Evolutionary conservation across 2,113 vertebrate species (phyloP).

Genomic region (Gracilinanus agilis): DNA sequence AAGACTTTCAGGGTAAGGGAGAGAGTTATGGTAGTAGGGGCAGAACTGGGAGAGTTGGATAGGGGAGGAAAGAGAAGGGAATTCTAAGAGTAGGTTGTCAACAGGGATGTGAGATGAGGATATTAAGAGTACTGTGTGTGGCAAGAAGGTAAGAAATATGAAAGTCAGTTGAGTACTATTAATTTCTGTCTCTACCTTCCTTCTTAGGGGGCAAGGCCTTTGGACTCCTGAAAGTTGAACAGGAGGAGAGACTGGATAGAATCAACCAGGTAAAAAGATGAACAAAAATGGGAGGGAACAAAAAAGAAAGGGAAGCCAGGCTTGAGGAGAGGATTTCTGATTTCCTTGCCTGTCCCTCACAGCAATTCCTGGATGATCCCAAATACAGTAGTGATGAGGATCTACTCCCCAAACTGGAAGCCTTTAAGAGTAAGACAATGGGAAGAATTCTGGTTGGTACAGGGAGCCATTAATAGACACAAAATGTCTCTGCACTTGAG

Average conservation of each 20-base stretch:
- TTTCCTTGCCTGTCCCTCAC: not conserved
- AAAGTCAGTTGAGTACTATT: not conserved
- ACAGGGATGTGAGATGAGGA: not conserved
- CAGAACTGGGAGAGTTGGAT: not conserved
- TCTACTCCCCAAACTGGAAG: conserved; percentile 85
- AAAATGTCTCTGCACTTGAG: not conserved
- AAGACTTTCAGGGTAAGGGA: conserved; percentile 74
- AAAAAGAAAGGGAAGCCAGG: rapidly evolving
- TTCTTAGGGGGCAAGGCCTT: conserved; percentile 88
- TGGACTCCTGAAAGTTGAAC: conserved; percentile 86
- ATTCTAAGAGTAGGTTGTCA: not conserved
- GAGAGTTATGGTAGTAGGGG: not conserved
- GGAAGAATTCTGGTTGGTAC: not conserved
- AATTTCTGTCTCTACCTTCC: conserved; percentile 4
- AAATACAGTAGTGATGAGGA: conserved; percentile 88
- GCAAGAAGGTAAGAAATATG: not conserved
- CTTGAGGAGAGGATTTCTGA: not conserved
- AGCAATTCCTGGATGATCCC: conserved; percentile 88
- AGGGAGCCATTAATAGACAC: not conserved
- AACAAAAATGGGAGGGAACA: not conserved
- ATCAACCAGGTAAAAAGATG: conserved; percentile 78
- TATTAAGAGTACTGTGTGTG: not conserved
- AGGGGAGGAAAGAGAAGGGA: not conserved
- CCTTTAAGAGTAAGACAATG: conserved; percentile 86
- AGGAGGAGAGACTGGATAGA: conserved; percentile 85